Evolutionary conservation across 2,797 vertebrate species (phyloP), one percentile per base, ranked within the genome.

Genomic region (Kryptopterus vitreolus): DNA sequence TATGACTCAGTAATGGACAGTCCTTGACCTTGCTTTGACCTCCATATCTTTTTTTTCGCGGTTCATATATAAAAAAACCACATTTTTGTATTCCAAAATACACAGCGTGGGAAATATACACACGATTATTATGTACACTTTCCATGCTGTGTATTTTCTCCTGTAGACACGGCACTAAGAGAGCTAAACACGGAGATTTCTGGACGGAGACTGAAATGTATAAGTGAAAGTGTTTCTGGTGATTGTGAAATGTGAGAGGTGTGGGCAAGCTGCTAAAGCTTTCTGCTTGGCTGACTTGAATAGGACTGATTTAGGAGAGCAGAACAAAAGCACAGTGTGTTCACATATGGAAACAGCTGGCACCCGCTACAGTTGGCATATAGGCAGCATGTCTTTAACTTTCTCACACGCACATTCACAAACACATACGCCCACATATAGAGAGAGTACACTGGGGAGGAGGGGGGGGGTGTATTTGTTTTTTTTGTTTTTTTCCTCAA

Each of bases 291-390:
- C 65, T 82, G 75, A 31, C 48, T 80, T 81, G 76, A 75, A 77
- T 66, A 68, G 75, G 74, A 70, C 68, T 62, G 73, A 81, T 82
- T 77, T 80, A 77, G 61, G 53, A 80, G 61, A 63, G 59, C 68
- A 74, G 79, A 75, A 86, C 85, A 86, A 82, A 84, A 76, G 78
- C 78, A 71, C 77, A 81, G 75, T 86, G 74, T 85, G 63, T 29
- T 12, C 59, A 77, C 82, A 78, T 79, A 31, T 69, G 58, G 16
- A 62, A 81, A 83, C 76, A 84, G 76, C 83, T 75, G 80, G 62
- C 84, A 57, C 24, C 20, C 62, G 65, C 55, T 61, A 76, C 82
- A 74, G 73, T 74, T 76, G 78, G 81, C 80, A 53, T 71, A 83
- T 65, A 61, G 46, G 50, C 50, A 68, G 29, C 63, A 55, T 18